A percentile compares a stretch with the other conserved stretches of the same genome.
These are phyloP conservation scores for Coelopa pilipes DNA, from an alignment of 2,888 invertebrate genomes.

Conservation along the genomic window DNA sequence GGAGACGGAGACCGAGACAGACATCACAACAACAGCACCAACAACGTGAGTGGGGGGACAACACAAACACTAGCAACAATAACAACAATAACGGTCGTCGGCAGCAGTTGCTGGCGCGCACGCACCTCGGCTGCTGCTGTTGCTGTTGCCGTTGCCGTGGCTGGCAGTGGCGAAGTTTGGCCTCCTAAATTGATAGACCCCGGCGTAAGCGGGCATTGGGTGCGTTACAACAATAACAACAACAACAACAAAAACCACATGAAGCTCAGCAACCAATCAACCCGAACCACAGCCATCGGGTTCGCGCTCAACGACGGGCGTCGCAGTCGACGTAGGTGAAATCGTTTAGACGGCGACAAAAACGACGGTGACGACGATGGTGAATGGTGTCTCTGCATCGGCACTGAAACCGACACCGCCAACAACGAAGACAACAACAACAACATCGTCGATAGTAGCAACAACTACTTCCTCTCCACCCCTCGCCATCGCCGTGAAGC, in stretches of 20 bases:
- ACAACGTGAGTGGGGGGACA: background rate
- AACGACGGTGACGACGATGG: no score
- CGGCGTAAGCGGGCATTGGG: conserved; percentile 4
- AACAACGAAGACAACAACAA: no score
- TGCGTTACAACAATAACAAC: conserved; percentile 8
- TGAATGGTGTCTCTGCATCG: no score
- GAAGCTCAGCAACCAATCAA: background rate
- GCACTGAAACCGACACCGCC: no score
- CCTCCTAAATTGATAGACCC: background rate
- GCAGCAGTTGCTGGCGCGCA: background rate
- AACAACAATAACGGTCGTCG: background rate
- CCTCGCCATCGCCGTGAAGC: background rate
- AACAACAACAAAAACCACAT: conserved; percentile 5
- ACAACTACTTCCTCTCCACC: no score
- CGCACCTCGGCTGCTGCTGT: background rate
- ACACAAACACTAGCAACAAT: background rate
- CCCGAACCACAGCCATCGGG: background rate
- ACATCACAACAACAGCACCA: conserved; percentile 5
- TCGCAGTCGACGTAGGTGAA: background rate
- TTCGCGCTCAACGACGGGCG: background rate
- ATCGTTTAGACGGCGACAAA: background rate
- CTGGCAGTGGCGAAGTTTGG: background rate
- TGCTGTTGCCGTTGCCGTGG: background rate
- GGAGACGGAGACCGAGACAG: background rate
- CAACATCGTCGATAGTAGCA: no score